Evolutionary conservation across 2,113 vertebrate species (phyloP).

Genomic region (Myrmophylax atrothorax): DNA sequence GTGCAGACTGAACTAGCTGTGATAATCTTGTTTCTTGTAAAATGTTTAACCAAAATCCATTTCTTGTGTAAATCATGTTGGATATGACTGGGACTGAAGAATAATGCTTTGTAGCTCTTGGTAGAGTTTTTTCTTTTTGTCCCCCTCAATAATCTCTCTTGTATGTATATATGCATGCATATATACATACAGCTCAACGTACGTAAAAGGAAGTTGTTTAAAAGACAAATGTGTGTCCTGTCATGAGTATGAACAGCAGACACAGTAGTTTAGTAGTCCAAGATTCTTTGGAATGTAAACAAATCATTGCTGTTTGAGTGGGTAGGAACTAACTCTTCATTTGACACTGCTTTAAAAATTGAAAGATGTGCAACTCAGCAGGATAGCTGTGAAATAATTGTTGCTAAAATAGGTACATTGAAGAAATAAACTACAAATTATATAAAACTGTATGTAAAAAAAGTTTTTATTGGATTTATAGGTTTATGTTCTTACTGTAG

Average conservation of each 20-base stretch:
- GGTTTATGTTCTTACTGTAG: not conserved
- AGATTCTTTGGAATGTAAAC: conserved; percentile 75
- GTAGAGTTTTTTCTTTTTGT: not conserved
- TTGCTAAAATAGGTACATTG: not conserved
- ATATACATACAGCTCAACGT: conserved; percentile 34
- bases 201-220: conserved; percentile 78
- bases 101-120: conserved; percentile 29
- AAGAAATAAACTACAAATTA: not conserved
- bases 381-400: not conserved
- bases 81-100: not conserved
- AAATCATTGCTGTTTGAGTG: conserved; percentile 53
- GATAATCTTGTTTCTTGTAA: conserved; percentile 28
- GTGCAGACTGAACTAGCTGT: not conserved
- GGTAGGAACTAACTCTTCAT: conserved; percentile 46
- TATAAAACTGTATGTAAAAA: not conserved
- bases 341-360: conserved; percentile 53
- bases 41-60: conserved; percentile 54
- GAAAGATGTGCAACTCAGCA: not conserved
- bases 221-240: conserved; percentile 74
- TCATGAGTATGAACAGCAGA: conserved; percentile 74
- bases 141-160: conserved; percentile 2
- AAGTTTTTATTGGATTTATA: not conserved
- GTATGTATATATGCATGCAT: not conserved
- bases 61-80: conserved; percentile 57
- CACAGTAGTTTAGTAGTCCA: conserved; percentile 63